phyloP scores from a whole-genome alignment of 2,888 invertebrate genomes.

The Blastobasis adustella region DNA sequence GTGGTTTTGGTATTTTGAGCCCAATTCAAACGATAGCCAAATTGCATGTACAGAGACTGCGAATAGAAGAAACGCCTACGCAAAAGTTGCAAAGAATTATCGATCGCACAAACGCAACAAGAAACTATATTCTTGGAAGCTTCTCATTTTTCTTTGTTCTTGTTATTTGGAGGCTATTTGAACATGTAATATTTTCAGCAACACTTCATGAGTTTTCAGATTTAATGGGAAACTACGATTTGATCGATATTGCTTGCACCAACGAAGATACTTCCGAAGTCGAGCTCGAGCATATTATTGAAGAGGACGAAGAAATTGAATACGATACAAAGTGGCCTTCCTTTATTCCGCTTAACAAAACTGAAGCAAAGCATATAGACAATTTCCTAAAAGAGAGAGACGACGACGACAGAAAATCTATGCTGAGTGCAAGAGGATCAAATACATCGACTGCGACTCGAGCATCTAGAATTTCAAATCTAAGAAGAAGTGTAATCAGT shows the following conservation, averaged over 20 bases:
- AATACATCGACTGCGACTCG: too few species aligned
- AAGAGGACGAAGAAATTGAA: constrained; percentile 12
- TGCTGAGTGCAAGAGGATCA: background rate
- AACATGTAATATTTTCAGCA: constrained; percentile 48
- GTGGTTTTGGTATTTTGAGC: constrained; percentile 32
- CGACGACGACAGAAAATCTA: background rate
- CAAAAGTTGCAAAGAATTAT: constrained; percentile 37
- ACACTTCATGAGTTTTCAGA: constrained; percentile 50
- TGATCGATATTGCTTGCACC: constrained; percentile 33
- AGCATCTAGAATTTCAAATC: too few species aligned
- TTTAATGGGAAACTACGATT: constrained; percentile 45
- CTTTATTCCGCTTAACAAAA: constrained; percentile 27
- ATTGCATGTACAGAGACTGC: constrained; percentile 17
- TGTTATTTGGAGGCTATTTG: constrained; percentile 39
- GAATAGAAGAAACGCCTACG: constrained; percentile 19
- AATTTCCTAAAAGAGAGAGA: constrained; percentile 24
- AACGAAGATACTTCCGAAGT: constrained; percentile 17
- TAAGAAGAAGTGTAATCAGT: too few species aligned
- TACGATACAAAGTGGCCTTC: constrained; percentile 29
- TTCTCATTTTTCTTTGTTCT: constrained; percentile 48
- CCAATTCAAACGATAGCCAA: constrained; percentile 34
- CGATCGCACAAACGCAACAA: constrained; percentile 36
- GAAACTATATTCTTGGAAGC: constrained; percentile 45
- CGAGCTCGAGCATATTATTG: constrained; percentile 9
- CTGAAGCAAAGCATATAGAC: constrained; percentile 27